phyloP scores from a whole-genome alignment of 2,113 vertebrate species.

The Amazona guildingii region DNA sequence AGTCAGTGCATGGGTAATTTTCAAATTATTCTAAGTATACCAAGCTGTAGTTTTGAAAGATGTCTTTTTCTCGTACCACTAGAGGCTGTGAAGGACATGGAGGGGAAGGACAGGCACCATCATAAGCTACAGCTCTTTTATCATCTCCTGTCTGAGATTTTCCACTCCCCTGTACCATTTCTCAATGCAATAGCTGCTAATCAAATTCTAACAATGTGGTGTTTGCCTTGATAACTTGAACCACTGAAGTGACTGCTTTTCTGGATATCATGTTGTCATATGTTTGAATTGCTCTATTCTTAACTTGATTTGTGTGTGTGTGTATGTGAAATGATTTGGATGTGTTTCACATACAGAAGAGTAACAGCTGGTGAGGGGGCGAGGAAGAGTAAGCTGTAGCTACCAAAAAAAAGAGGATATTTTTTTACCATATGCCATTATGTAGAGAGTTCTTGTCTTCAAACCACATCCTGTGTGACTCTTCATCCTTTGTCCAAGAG shows the following conservation, averaged over 20 bases:
- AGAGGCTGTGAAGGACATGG: neutral
- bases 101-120: neutral
- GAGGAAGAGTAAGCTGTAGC: constrained; percentile 37
- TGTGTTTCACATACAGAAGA: constrained; percentile 25
- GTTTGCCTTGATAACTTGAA: neutral
- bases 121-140: neutral
- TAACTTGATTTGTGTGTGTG: neutral
- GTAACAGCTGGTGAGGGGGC: constrained; percentile 66
- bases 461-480: neutral
- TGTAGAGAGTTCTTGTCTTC: neutral
- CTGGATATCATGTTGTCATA: neutral
- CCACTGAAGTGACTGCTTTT: constrained; percentile 18
- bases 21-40: neutral
- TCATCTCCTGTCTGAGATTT: neutral
- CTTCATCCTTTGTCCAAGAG: constrained; percentile 4
- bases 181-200: neutral
- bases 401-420: constrained; percentile 11
- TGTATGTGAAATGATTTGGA: constrained; percentile 19
- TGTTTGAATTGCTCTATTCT: constrained; percentile 38
- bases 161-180: neutral
- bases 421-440: constrained; percentile 2
- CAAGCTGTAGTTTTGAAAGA: neutral
- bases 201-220: neutral
- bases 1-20: neutral
- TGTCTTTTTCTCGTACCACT: neutral